A percentile compares a stretch with the other conserved stretches of the same genome.
Conservation (phyloP, 2,113 vertebrate genomes). For the Regulus satrapa region DNA sequence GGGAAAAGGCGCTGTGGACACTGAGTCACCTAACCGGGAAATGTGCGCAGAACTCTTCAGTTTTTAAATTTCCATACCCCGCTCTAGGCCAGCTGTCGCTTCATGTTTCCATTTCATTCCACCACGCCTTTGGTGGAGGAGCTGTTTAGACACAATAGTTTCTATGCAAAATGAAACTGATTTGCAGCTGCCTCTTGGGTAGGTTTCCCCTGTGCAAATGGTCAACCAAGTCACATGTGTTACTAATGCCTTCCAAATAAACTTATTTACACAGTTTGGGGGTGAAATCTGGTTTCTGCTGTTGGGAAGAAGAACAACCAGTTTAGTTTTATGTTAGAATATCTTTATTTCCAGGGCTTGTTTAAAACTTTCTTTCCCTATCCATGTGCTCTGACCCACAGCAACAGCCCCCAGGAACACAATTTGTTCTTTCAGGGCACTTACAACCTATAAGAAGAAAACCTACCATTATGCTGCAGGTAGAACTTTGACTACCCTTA, state of each 20-base stretch:
- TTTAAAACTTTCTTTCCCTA: neutral
- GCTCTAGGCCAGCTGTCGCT: neutral
- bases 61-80: neutral
- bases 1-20: neutral
- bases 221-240: neutral
- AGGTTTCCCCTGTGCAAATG: neutral
- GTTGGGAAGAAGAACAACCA: neutral
- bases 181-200: neutral
- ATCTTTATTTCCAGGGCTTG: neutral
- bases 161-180: neutral
- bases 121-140: neutral
- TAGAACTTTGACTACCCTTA: neutral
- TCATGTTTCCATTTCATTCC: neutral
- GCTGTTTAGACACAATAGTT: neutral
- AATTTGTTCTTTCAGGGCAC: neutral
- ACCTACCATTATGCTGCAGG: neutral
- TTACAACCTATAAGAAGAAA: neutral
- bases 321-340: neutral
- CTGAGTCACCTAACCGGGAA: constrained; percentile 33
- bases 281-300: neutral
- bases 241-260: neutral
- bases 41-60: neutral
- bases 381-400: neutral
- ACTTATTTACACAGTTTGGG: neutral
- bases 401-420: neutral